Evolutionary conservation across 2,113 vertebrate species (phyloP), one percentile per base, ranked within the genome.

Genomic region (Melanerpes formicivorus): DNA sequence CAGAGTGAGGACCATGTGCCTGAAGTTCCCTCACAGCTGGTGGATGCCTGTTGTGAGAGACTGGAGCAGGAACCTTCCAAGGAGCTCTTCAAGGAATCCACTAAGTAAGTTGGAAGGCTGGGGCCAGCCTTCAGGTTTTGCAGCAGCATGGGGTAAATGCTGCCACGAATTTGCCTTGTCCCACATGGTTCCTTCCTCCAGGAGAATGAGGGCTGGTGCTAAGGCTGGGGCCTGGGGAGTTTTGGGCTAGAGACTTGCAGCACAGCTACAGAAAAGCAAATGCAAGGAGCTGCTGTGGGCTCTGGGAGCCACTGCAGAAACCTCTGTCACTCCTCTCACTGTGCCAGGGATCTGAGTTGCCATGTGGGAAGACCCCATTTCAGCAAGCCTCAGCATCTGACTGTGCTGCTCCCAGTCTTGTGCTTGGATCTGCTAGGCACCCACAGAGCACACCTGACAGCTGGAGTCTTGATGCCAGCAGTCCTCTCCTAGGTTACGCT

Each of bases 61-160:
- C 97, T 99, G 93, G 98, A 99, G 87, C 97, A 98, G 87, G 98
- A 98, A 9, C 98, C 99, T 92, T 99, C 98, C 96, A 99, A 99
- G 95, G 99, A 99, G 89, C 98, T 99, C 91, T 99, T 99, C 97
- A 98, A 99, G 94, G 98, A 99, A 93, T 98, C 98, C 80, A 99
- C 98, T 96, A 99, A 98, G 99, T 99, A 97, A 98, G 98, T 86
- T 29, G 54, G 30, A 70, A 50, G 52, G 16, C 30, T 46, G 58
- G 29, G 30, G 6, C 50, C 48, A 88, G 40, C 40, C 70, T 87
- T 16, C 21, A 46, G 69, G 37, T 91, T 4, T 0, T 22, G 52
- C 19, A 21, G 1, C 3, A 5, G 22, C 50, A 64, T 0, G 0
- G 58, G 34, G 14, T n/a, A 25, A 76, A 17, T 46, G 42, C 63